Conservation (phyloP, 2,888 invertebrate species). For the Morpho achilles region DNA sequence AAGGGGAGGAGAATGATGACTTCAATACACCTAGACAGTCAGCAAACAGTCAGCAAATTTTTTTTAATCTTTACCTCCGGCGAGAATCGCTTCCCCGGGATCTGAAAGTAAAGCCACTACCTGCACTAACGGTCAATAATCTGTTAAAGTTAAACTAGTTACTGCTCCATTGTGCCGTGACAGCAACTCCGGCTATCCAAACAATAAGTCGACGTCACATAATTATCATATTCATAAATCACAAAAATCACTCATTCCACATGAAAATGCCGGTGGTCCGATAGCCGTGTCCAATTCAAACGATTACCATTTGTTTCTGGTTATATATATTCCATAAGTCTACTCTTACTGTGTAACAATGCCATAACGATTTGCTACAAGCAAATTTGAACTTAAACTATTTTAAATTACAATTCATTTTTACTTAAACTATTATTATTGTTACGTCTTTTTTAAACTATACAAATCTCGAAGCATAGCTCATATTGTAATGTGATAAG, state of each 20-base stretch:
- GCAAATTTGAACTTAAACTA: slow-evolving; percentile 23
- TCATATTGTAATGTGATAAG: slow-evolving; percentile 2
- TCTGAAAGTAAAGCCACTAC: too few species aligned
- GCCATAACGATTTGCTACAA: background rate
- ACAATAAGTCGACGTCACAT: slow-evolving; percentile 9
- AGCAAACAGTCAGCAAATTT: too few species aligned
- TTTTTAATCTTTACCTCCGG: too few species aligned
- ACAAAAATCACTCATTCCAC: slow-evolving; percentile 17
- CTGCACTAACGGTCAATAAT: too few species aligned
- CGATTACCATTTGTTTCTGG: slow-evolving; percentile 59
- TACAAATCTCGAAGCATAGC: background rate
- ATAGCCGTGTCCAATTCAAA: slow-evolving; percentile 50
- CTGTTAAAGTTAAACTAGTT: background rate
- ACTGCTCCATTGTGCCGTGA: slow-evolving; percentile 4
- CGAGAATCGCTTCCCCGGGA: too few species aligned
- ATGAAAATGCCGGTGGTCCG: slow-evolving; percentile 28
- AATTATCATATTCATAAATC: slow-evolving; percentile 26
- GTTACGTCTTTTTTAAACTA: slow-evolving; percentile 1
- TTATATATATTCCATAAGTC: slow-evolving; percentile 31
- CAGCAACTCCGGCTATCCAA: slow-evolving; percentile 1
- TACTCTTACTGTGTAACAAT: slow-evolving; percentile 11
- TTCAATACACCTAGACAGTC: too few species aligned
- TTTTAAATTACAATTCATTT: slow-evolving; percentile 29
- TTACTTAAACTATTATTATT: background rate
- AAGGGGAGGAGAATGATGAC: too few species aligned